Base-by-base conservation (phyloP, 1,140 invertebrate species). In the Lamellibrachia luymesi region DNA sequence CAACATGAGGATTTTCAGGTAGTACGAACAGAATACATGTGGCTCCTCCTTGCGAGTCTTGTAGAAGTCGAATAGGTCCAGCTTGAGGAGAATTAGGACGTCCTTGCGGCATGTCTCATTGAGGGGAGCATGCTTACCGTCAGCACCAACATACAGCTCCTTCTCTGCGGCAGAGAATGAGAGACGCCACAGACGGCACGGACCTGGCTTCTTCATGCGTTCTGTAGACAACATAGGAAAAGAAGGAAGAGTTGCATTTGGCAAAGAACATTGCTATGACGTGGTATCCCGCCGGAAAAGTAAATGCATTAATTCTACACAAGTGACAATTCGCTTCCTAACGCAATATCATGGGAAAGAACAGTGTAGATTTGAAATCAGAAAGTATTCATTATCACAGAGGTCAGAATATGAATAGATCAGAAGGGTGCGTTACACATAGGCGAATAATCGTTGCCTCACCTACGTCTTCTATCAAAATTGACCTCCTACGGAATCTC, bases 11-110 rank as follows among this genome's bases (percentile, higher is more conserved):
- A 51, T 91, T 22, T 91, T 91, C 91, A 91, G 25, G 91, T 91
- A 17, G 91, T 50, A 91, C 2, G 91, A 25, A 10, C 13, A n/a
- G 91, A 91, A 91, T 50, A 25, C 91, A n/a, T 91, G 49, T 13
- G 49, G 49, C 5, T 51, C 91, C 2, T 91, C 91, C 49, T 50
- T 91, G 7, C 91, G 49, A 17, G 91, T 27, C 91, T 91, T 13
- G 49, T 91, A 50, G 49, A 91, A 51, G 91, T 91, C 91, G 51
- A n/a, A 50, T 13, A 91, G 91, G 22, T 91, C 91, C n/a, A 91
- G 49, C n/a, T 91, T 91, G 1, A 91, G 91, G 13, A 91, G 49
- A 4, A 10, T 10, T n/a, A 91, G 91, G 91, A 91, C 91, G 91
- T 91, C 51, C 91, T 91, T 91, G 91, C 91, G 91, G 17, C 91